Percentiles rank a stretch among this genome's conserved stretches.
These are phyloP conservation scores for Actinostola sp. DNA, from an alignment of 92 coral and sea anemone genomes.

Conservation along the genomic window DNA sequence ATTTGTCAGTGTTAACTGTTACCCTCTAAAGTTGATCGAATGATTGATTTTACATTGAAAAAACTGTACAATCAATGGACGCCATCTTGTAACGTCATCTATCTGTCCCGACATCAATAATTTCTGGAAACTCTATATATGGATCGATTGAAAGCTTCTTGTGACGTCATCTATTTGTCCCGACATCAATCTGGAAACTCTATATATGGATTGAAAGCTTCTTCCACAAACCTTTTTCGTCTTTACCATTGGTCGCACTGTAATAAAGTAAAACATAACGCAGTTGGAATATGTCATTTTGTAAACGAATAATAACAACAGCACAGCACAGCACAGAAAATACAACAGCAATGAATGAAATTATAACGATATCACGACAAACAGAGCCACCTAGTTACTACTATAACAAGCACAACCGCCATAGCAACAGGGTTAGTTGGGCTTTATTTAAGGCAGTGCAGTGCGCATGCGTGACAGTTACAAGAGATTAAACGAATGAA, in stretches of 20 bases:
- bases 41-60: not conserved
- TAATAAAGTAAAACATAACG: not conserved
- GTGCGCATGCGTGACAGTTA: slow-evolving; percentile 12
- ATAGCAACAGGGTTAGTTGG: not conserved
- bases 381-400: too few species aligned
- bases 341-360: too few species aligned
- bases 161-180: too few species aligned
- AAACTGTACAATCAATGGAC: too few species aligned
- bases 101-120: too few species aligned
- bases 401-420: not conserved
- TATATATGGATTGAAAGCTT: too few species aligned
- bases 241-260: slow-evolving; percentile 50
- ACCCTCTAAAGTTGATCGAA: not conserved
- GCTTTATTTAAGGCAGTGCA: not conserved
- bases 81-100: not conserved
- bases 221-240: slow-evolving; percentile 18
- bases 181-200: too few species aligned
- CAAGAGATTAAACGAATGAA: not conserved
- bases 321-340: too few species aligned
- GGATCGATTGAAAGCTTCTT: too few species aligned
- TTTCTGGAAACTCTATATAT: too few species aligned
- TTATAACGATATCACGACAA: too few species aligned
- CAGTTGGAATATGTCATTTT: not conserved
- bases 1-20: not conserved
- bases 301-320: not conserved